phyloP scores from a whole-genome alignment of 2,113 vertebrate genomes.

The Procavia capensis region DNA sequence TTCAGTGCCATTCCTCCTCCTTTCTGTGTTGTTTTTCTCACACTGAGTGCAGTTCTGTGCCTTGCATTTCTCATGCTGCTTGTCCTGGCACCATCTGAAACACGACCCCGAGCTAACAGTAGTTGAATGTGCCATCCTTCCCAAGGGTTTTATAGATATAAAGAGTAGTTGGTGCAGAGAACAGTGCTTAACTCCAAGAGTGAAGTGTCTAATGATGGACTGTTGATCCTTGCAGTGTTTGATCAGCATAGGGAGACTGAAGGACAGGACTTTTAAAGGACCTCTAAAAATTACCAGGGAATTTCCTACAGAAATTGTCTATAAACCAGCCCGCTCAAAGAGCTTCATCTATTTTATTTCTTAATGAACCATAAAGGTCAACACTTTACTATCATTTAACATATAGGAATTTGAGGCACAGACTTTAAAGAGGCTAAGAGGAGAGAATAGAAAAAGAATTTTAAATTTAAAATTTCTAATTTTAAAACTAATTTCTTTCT shows the following conservation, averaged over 20 bases:
- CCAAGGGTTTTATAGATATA: neutral
- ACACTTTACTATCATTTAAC: neutral
- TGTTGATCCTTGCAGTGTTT: neutral
- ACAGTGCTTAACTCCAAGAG: neutral
- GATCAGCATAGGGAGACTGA: neutral
- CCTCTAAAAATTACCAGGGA: neutral
- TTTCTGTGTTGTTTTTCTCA: neutral
- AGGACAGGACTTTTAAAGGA: neutral
- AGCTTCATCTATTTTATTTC: neutral
- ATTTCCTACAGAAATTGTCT: neutral
- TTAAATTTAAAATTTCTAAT: too few species aligned
- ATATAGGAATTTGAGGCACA: neutral
- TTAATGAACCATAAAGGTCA: neutral
- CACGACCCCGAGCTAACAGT: neutral
- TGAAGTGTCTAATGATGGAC: neutral
- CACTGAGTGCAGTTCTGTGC: neutral
- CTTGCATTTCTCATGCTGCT: neutral
- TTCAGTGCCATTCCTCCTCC: neutral
- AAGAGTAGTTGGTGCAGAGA: neutral
- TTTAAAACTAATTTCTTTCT: slow-evolving; percentile 15
- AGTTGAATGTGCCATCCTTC: neutral
- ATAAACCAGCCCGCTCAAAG: neutral
- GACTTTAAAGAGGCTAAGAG: neutral
- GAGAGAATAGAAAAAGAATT: neutral
- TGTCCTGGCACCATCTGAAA: neutral